Base-by-base conservation (phyloP, 2,113 vertebrate species). In the Esox niger region DNA sequence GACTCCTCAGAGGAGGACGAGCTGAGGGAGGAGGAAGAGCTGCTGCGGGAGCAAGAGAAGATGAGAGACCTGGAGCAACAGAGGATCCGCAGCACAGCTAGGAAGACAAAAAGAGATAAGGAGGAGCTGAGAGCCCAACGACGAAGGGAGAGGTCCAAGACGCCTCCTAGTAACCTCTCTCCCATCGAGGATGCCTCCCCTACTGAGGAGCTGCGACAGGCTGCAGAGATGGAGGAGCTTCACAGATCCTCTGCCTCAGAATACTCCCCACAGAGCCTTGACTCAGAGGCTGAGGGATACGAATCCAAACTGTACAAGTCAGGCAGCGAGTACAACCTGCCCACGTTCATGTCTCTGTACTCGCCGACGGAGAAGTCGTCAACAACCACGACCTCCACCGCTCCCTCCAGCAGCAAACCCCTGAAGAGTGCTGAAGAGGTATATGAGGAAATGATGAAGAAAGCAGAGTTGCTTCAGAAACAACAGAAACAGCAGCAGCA, bases 401-500 rank as follows among this genome's bases (percentile, higher is more conserved):
- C 92, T 23, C 90, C 92, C 62, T 91, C 93, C 0, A 88, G 84
- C 43, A 75, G 93, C 68, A 96, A 97, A 78, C 93, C 95, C 21
- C 87, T 99, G 56, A 98, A 98, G 83, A 98, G 95, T 0, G 95
- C 97, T 0, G 97, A 99, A 76, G 97, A 99, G 82, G 97, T 96
- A 52, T 99, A 99, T 0, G 97, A 98, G 77, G 97, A 99, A 79
- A 97, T 99, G 95, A 99, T 99, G 97, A 92, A 92, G 63, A 99
- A 98, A 82, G 97, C 97, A 0, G 95, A 98, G 84, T 86, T 97
- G 88, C 90, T 98, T 66, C 95, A 99, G 84, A 94, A 95, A 79
- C 90, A 91, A 75, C 89, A 90, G 62, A 88, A 90, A 63, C 92
- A 95, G 64, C 94, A 95, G 35, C 84, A 87, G 27, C 88, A 87